Conservation (phyloP, 1,140 invertebrate species). For the Drosophila parabipectinata region DNA sequence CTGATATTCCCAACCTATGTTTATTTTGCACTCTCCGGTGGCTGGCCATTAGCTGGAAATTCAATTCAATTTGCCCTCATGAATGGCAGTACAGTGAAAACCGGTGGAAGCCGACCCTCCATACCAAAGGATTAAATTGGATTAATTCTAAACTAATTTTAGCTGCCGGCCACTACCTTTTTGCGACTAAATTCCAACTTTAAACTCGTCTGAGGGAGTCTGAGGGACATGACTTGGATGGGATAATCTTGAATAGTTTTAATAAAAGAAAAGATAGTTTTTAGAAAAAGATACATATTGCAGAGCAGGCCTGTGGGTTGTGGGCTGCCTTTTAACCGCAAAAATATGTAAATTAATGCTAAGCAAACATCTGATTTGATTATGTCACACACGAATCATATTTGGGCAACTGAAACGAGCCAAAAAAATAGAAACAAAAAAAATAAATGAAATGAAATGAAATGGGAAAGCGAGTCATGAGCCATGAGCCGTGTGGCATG, state of each 20-base stretch:
- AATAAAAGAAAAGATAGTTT: too few species aligned
- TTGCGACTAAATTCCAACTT: not conserved
- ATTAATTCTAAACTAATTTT: not conserved
- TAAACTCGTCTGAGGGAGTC: not conserved
- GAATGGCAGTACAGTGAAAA: not conserved
- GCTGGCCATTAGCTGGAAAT: too few species aligned
- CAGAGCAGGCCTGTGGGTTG: too few species aligned
- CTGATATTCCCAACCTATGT: too few species aligned
- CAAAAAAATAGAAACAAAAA: not conserved
- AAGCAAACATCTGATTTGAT: conserved; percentile 25
- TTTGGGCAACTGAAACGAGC: conserved; percentile 19
- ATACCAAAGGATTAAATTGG: not conserved
- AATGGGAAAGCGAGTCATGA: not conserved
- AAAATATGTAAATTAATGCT: conserved; percentile 10
- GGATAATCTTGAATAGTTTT: too few species aligned
- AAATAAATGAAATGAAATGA: not conserved
- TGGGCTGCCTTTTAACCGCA: not conserved
- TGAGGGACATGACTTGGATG: too few species aligned
- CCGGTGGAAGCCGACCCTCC: not conserved
- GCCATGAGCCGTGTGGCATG: too few species aligned
- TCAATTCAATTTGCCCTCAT: not conserved
- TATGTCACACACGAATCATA: conserved; percentile 42
- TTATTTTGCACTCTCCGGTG: too few species aligned
- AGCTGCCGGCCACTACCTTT: not conserved
- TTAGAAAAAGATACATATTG: too few species aligned